Base-by-base conservation (phyloP, 2,888 invertebrate genomes). In the Acanthosepion esculentum region DNA sequence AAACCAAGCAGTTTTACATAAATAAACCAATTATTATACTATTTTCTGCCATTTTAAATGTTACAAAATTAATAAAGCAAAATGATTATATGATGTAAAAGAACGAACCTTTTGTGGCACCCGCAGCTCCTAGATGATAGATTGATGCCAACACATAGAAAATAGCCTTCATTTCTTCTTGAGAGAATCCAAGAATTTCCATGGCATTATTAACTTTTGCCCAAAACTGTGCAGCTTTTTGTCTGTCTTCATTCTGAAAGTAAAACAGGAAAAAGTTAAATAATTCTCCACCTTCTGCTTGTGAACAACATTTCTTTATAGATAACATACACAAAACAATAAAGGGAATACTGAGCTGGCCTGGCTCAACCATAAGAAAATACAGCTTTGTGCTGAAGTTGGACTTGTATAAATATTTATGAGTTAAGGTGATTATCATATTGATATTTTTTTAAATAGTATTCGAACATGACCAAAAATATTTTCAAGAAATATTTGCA, bases 121-220 rank as follows among this genome's bases (percentile, higher is more conserved):
- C 98, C 33, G 98, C 99, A 97, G 98, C 98, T 29, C 99, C 99
- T 95, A 99, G 98, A 98, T 99, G 99, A 97, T 99, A 99, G 95
- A 99, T 98, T n/a, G 99, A 99, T 0, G 99, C 99, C 96, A 99
- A 98, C 92, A 99, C 98, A 96, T 98, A 98, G 98, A 99, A 99
- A 94, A 99, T 98, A 0, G 98, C 98, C 97, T 98, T 98, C 96
- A 98, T 98, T 95, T 99, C 99, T 41, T 98, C 98, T 92, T 98
- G 98, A 1, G 98, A 98, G 53, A 99, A 98, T 0, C 98, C 98
- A 48, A 99, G 98, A 94, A 98, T 98, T 95, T 98, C 98, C 96
- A 99, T 98, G 23, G 99, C 98, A 93, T 98, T 98, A 95, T 98
- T 98, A 92, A 99, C 98, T 95, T 98, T 98, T 92, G 98, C 98